Base-by-base conservation (phyloP, 2,113 vertebrate species). In the Numida meleagris region DNA sequence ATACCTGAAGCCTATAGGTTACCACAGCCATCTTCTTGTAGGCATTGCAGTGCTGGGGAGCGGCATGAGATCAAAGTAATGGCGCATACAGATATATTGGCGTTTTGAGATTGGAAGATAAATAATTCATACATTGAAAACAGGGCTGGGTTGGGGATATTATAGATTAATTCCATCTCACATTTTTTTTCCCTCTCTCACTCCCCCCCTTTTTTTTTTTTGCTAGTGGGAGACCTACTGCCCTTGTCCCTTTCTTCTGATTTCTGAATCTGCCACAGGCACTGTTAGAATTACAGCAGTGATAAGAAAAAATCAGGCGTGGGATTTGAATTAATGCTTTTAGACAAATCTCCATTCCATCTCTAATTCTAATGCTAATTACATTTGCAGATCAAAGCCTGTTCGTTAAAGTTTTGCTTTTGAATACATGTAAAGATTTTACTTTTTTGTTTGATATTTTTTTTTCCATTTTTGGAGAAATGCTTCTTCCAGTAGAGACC, bases 341-440 rank as follows among this genome's bases (percentile, higher is more conserved):
- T 96, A 97, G 96, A 98, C 96, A 97, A 97, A 98, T 97, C 97
- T 97, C 97, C 96, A 73, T 96, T 97, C 97, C 97, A 97, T 97
- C 97, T 97, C 96, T 97, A 97, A 97, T 97, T 98, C 97, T 97
- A 97, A 98, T 97, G 97, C 97, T 97, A 97, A 98, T 98, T 97
- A 97, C 97, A 97, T 97, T 97, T 97, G 97, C 81, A 97, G 97
- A 98, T 98, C 98, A 98, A 98, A 98, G 97, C 93, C 96, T 80
- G 36, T 95, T 95, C 67, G 31, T 95, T 96, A 88, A 97, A 97
- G 96, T 97, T 98, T 96, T 95, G 96, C 97, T 97, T 97, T 96
- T 96, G 97, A 97, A 96, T 97, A 94, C 86, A 96, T 86, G 86
- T 86, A 93, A 94, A 97, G 96, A 96, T 96, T 97, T 97, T 88